Evolutionary conservation across 2,113 vertebrate genomes (phyloP).

Genomic region (Saimiri boliviensis): DNA sequence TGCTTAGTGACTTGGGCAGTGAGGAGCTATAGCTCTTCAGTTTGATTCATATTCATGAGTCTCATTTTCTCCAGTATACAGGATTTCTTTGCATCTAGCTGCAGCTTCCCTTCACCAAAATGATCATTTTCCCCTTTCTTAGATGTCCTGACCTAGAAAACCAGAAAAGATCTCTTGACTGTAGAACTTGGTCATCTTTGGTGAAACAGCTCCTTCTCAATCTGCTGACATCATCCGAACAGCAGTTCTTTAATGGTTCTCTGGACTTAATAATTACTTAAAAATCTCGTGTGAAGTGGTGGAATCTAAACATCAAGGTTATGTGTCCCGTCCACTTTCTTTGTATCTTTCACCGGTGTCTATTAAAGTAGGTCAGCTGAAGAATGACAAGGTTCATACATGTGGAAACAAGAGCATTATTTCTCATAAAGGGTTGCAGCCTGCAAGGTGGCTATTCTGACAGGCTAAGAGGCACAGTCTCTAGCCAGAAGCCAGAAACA

Average conservation of each 20-base stretch:
- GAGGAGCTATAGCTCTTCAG: neutral
- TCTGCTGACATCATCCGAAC: neutral
- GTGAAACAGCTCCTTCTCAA: neutral
- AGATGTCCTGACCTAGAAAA: neutral
- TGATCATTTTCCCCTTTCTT: neutral
- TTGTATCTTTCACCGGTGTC: neutral
- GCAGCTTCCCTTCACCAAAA: neutral
- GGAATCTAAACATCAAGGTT: neutral
- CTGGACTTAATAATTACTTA: neutral
- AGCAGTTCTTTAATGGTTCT: neutral
- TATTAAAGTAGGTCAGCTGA: neutral
- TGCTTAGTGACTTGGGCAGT: neutral
- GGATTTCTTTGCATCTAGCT: neutral
- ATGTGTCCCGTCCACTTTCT: neutral
- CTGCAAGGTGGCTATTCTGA: too few species aligned
- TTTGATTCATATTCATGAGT: neutral
- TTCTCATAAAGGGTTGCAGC: too few species aligned
- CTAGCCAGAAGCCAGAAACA: too few species aligned
- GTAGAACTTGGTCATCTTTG: neutral
- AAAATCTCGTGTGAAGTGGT: neutral
- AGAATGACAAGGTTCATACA: too few species aligned
- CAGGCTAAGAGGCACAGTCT: too few species aligned
- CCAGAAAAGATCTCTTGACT: neutral
- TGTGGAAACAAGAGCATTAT: too few species aligned
- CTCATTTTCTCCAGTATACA: neutral